Evolutionary conservation across 2,113 vertebrate species (phyloP).

Genomic region (Sinocyclocheilus anshuiensis): DNA sequence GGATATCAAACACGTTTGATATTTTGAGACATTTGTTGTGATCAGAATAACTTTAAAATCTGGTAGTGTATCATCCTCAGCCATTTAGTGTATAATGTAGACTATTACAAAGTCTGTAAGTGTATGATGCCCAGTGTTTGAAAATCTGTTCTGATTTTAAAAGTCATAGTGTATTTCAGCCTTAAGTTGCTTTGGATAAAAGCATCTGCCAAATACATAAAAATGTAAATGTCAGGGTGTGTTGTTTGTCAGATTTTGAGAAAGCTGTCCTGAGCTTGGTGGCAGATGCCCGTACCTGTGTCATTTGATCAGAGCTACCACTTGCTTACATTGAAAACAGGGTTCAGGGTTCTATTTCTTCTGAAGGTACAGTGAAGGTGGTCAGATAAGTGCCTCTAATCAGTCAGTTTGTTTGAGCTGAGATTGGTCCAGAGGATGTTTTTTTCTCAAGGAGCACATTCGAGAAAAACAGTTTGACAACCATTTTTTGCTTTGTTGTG

Average conservation of each 20-base stretch:
- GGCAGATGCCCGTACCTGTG: neutral
- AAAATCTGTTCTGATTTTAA: no score
- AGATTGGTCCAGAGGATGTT: conserved; percentile 28
- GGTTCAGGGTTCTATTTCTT: no score
- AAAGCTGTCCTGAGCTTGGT: conserved; percentile 16
- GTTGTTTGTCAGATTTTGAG: neutral
- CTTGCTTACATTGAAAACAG: neutral
- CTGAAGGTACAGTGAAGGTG: neutral
- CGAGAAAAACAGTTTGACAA: conserved; percentile 33
- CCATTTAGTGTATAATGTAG: no score
- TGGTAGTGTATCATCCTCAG: no score
- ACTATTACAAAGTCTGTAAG: no score
- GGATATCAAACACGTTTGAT: no score
- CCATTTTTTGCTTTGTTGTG: neutral
- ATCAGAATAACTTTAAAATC: no score
- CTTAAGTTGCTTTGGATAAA: no score
- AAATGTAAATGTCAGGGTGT: neutral
- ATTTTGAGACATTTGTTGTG: no score
- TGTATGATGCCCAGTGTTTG: no score
- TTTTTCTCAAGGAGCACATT: conserved; percentile 23
- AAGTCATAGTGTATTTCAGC: no score
- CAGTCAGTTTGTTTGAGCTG: neutral
- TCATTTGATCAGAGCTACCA: conserved; percentile 15
- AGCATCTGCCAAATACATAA: no score
- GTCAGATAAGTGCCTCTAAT: neutral